phyloP scores from a whole-genome alignment of 2,113 vertebrate genomes.

The Holacanthus passer region DNA sequence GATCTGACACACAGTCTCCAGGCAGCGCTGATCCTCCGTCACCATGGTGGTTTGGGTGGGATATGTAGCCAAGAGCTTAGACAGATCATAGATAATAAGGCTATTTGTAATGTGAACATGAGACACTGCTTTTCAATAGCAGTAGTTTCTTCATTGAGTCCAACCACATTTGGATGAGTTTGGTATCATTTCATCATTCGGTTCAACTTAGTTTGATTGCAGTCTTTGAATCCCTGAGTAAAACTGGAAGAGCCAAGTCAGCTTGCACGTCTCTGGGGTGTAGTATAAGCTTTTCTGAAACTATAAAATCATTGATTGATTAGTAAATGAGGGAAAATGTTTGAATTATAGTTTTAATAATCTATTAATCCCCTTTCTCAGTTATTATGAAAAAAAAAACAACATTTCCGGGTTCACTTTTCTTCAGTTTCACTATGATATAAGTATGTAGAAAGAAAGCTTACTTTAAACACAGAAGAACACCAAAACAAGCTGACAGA shows the following conservation, averaged over 20 bases:
- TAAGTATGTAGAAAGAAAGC: background rate
- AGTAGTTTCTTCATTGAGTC: constrained; percentile 21
- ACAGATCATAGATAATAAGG: constrained; percentile 61
- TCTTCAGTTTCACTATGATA: background rate
- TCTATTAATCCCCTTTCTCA: background rate
- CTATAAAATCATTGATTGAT: background rate
- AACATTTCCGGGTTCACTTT: background rate
- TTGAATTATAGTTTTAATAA: background rate
- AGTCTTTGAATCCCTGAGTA: background rate
- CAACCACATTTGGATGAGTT: background rate
- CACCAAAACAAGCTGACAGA: background rate
- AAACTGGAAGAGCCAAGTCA: constrained; percentile 9
- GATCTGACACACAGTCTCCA: constrained; percentile 70
- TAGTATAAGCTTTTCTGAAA: background rate
- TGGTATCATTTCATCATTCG: background rate
- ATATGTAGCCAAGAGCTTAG: constrained; percentile 46
- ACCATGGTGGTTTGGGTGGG: constrained; percentile 38
- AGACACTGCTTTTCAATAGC: constrained; percentile 35
- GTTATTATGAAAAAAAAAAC: background rate
- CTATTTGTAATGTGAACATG: constrained; percentile 40
- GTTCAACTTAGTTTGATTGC: background rate
- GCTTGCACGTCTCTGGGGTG: background rate
- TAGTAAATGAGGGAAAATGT: background rate
- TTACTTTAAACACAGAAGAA: background rate
- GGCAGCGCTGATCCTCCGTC: constrained; percentile 49